Evolutionary conservation across 2,113 vertebrate species (phyloP).

Genomic region (Percina caprodes): DNA sequence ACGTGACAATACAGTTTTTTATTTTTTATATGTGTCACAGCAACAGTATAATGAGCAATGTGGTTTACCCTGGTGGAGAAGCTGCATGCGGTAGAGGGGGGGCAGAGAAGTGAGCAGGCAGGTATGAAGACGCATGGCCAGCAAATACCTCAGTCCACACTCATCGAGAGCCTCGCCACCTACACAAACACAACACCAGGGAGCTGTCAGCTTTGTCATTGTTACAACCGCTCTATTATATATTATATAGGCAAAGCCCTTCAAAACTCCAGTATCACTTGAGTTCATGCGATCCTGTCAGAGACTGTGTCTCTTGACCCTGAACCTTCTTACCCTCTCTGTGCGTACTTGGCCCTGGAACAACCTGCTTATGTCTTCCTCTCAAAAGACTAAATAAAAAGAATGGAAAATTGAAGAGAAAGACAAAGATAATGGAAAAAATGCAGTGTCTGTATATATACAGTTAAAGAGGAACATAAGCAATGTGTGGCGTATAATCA

Average conservation of each 20-base stretch:
- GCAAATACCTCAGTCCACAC: constrained; percentile 93
- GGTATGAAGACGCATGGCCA: constrained; percentile 98
- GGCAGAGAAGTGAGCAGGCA: constrained; percentile 97
- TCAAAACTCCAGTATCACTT: constrained; percentile 42
- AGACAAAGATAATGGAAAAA: constrained; percentile 59
- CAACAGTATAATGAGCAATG: background rate
- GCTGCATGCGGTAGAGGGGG: constrained; percentile 94
- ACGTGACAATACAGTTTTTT: background rate
- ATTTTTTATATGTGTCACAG: background rate
- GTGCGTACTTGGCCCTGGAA: constrained; percentile 76
- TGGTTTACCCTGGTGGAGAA: constrained; percentile 95
- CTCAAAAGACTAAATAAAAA: constrained; percentile 84
- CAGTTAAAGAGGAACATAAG: constrained; percentile 21
- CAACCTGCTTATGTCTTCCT: constrained; percentile 75
- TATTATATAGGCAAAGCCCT: constrained; percentile 28
- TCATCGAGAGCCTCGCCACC: constrained; percentile 96
- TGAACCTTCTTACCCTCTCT: constrained; percentile 72
- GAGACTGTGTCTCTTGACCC: constrained; percentile 55
- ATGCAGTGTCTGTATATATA: constrained; percentile 33
- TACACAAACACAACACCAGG: constrained; percentile 65
- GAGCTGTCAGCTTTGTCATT: constrained; percentile 9
- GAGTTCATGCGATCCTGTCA: constrained; percentile 54
- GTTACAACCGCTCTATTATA: background rate
- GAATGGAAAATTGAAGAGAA: constrained; percentile 57
- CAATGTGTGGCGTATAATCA: constrained; percentile 10